phyloP scores from a whole-genome alignment of 2,888 invertebrate species.

The Ophioninae sp. region DNA sequence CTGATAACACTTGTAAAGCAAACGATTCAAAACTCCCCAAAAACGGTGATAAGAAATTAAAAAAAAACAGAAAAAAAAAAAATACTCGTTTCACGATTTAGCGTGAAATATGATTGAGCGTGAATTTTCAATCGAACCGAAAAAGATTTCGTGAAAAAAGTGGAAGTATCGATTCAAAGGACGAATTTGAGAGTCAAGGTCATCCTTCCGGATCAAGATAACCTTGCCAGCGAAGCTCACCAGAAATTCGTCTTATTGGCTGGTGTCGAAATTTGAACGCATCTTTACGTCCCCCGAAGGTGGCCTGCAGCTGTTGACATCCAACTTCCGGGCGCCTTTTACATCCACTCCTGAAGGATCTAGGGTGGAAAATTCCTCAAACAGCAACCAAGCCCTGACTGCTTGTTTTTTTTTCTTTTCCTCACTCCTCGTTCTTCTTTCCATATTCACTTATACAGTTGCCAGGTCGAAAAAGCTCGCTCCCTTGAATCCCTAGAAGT shows the following conservation, averaged over 20 bases:
- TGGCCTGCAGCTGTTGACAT: neutral
- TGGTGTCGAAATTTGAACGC: neutral
- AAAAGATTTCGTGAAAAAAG: too few species aligned
- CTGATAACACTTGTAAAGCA: slow-evolving; percentile 1
- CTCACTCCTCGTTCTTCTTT: neutral
- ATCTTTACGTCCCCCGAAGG: neutral
- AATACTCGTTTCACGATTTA: too few species aligned
- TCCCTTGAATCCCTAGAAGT: slow-evolving; percentile 35
- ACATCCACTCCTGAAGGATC: neutral
- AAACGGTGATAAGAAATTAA: too few species aligned
- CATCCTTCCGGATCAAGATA: too few species aligned
- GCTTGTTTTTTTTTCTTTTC: slow-evolving; percentile 15
- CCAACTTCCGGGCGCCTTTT: neutral
- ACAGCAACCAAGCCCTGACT: slow-evolving; percentile 8
- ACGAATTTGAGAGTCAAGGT: too few species aligned
- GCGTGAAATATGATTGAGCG: too few species aligned
- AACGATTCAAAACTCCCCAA: neutral
- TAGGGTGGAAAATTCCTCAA: slow-evolving; percentile 9
- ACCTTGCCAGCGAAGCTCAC: neutral
- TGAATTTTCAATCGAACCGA: too few species aligned
- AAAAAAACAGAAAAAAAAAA: too few species aligned
- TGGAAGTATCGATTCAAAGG: too few species aligned
- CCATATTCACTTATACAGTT: slow-evolving; percentile 50
- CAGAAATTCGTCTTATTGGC: neutral
- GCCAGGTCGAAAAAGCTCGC: slow-evolving; percentile 50